Conservation (phyloP, 2,888 invertebrate species). For the Acronicta psi region DNA sequence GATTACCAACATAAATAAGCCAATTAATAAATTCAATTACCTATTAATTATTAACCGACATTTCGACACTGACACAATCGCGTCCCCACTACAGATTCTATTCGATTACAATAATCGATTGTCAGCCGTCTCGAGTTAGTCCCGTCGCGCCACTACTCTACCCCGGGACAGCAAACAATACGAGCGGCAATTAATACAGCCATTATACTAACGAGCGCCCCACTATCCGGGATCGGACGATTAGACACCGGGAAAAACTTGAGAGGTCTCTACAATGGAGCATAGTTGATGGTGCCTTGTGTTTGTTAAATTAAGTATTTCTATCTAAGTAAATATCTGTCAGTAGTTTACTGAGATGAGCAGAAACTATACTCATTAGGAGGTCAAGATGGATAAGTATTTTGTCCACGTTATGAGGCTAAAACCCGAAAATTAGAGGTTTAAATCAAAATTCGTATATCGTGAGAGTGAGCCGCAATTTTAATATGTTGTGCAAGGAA, state of each 20-base stretch:
- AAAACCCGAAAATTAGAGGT: too few species aligned
- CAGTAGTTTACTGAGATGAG: slow-evolving; percentile 3
- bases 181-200: slow-evolving; percentile 79
- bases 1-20: too few species aligned
- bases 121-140: slow-evolving; percentile 27
- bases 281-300: slow-evolving; percentile 27
- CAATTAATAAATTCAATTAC: neutral
- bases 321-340: slow-evolving; percentile 22
- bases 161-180: slow-evolving; percentile 70
- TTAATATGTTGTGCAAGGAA: too few species aligned
- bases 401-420: too few species aligned
- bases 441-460: too few species aligned
- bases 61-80: slow-evolving; percentile 1
- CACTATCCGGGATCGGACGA: slow-evolving; percentile 66
- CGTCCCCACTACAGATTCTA: slow-evolving; percentile 10
- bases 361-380: neutral
- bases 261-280: slow-evolving; percentile 42
- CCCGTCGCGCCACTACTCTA: slow-evolving; percentile 37
- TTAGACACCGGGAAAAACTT: slow-evolving; percentile 70
- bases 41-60: neutral
- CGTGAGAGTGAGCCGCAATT: too few species aligned
- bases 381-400: neutral
- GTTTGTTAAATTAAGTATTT: slow-evolving; percentile 40
- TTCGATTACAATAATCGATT: slow-evolving; percentile 34
- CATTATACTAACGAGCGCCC: slow-evolving; percentile 77